Conservation (phyloP, 2,113 vertebrate genomes). For the Marmota flaviventris region DNA sequence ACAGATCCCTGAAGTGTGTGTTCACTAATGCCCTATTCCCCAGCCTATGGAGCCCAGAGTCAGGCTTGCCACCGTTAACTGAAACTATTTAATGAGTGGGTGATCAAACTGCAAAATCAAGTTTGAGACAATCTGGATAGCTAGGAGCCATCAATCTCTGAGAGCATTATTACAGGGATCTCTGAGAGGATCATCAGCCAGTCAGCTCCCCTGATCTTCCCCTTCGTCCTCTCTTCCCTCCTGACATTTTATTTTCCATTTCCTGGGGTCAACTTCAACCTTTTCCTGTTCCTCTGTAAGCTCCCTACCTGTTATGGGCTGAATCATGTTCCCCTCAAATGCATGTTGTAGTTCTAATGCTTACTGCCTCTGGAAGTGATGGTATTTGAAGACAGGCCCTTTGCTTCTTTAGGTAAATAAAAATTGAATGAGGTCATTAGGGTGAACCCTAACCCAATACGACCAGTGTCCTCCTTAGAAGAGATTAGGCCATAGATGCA, state of each 20-base stretch:
- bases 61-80: not conserved
- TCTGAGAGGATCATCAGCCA: not conserved
- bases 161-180: not conserved
- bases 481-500: not conserved
- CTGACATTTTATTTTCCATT: not conserved
- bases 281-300: not conserved
- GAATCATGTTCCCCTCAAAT: not conserved
- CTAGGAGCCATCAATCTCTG: not conserved
- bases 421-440: not conserved
- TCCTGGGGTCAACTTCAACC: not conserved
- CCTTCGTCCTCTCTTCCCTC: not conserved
- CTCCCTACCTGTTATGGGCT: not conserved
- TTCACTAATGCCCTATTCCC: not conserved
- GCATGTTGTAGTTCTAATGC: not conserved
- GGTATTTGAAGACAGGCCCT: not conserved
- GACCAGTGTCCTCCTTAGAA: not conserved
- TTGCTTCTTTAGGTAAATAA: not conserved
- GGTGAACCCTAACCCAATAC: not conserved
- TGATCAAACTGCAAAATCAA: not conserved
- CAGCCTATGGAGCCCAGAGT: not conserved
- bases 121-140: not conserved
- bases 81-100: not conserved
- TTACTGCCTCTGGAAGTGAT: not conserved
- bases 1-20: not conserved
- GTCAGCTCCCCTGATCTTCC: not conserved